These are phyloP conservation scores for Drosophila paramelanica DNA, from an alignment of 2,888 invertebrate species.

Conservation along the genomic window DNA sequence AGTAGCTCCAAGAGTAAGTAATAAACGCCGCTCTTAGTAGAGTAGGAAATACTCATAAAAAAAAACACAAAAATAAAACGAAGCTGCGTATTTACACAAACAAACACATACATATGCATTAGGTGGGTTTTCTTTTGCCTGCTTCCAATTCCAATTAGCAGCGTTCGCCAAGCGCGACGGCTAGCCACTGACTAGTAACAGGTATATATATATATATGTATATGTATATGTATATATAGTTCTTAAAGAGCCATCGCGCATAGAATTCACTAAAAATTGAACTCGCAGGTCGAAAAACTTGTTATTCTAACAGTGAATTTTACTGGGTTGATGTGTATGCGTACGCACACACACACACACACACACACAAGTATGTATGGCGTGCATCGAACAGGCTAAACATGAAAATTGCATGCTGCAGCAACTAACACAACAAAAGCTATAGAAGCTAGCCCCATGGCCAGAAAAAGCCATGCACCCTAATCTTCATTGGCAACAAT, in stretches of 20 bases:
- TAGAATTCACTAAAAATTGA: constrained; percentile 56
- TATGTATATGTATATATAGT: not conserved
- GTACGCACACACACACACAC: constrained; percentile 6
- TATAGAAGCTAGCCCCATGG: constrained; percentile 15
- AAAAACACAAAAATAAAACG: constrained; percentile 12
- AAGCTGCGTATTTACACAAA: not conserved
- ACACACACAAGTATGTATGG: constrained; percentile 14
- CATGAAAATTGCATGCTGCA: constrained; percentile 66
- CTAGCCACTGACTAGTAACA: constrained; percentile 59
- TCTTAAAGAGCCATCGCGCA: constrained; percentile 30
- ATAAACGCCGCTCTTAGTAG: not conserved
- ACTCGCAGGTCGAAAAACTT: constrained; percentile 63
- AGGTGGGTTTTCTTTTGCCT: constrained; percentile 41
- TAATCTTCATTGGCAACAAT: constrained; percentile 60
- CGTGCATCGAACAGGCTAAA: constrained; percentile 43
- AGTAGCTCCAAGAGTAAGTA: not conserved
- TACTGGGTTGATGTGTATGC: constrained; percentile 15
- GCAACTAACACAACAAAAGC: constrained; percentile 28
- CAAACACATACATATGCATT: constrained; percentile 39
- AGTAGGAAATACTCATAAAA: constrained; percentile 11
- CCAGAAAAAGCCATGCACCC: constrained; percentile 51
- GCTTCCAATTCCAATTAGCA: constrained; percentile 63
- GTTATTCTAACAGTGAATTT: constrained; percentile 69
- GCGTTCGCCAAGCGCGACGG: constrained; percentile 56
- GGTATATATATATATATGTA: not conserved